Percentiles rank a stretch among this genome's conserved stretches.
These are phyloP conservation scores for Cephalopholis sonnerati DNA, from an alignment of 2,113 vertebrate genomes.

Conservation along the genomic window DNA sequence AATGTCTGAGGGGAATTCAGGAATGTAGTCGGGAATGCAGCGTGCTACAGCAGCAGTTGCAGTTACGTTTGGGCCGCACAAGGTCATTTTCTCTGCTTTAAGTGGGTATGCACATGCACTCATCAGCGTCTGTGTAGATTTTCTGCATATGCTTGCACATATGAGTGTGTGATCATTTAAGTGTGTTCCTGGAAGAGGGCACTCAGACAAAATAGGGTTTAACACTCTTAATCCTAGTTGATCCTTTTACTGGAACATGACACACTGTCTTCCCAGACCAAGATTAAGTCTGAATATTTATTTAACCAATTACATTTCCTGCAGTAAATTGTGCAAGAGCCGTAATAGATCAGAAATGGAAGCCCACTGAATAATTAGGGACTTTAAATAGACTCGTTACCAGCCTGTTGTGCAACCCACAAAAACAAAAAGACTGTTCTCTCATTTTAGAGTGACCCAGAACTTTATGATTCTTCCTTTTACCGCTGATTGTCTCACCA, in stretches of 20 bases:
- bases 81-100: slow-evolving; percentile 48
- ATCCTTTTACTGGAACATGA: slow-evolving; percentile 55
- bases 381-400: slow-evolving; percentile 15
- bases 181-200: slow-evolving; percentile 38
- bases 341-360: slow-evolving; percentile 19
- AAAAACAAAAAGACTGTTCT: not conserved
- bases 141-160: not conserved
- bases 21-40: slow-evolving; percentile 67
- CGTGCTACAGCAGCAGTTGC: slow-evolving; percentile 41
- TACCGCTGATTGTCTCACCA: not conserved
- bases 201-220: slow-evolving; percentile 19
- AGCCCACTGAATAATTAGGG: slow-evolving; percentile 19
- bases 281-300: slow-evolving; percentile 34
- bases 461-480: not conserved
- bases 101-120: slow-evolving; percentile 2
- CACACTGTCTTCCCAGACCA: slow-evolving; percentile 33
- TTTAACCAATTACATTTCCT: slow-evolving; percentile 10
- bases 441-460: not conserved
- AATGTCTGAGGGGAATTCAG: slow-evolving; percentile 60
- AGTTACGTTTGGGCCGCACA: slow-evolving; percentile 9
- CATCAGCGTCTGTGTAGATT: not conserved
- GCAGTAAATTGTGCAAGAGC: not conserved
- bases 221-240: slow-evolving; percentile 38
- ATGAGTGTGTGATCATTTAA: not conserved
- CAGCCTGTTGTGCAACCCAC: slow-evolving; percentile 8